phyloP scores from a whole-genome alignment of 2,797 vertebrate genomes.

The Rhadinocentrus ornatus region DNA sequence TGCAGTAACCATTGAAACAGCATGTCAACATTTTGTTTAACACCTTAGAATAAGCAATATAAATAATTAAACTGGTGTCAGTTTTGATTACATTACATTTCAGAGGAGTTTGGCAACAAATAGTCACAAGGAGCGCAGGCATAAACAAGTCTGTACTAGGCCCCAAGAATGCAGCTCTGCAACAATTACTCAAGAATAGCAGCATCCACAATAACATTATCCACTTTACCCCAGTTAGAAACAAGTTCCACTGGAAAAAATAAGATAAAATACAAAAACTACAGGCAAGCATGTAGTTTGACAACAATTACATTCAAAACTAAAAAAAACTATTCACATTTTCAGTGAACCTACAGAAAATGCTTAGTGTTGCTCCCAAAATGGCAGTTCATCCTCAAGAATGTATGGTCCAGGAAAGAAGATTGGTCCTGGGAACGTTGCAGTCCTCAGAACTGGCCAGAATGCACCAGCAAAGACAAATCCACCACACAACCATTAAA shows the following conservation, averaged over 20 bases:
- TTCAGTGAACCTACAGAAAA: no score
- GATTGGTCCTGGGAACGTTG: background rate
- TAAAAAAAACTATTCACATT: background rate
- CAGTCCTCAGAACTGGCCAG: background rate
- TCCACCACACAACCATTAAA: constrained; percentile 13
- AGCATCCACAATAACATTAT: constrained; percentile 14
- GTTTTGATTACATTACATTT: constrained; percentile 20
- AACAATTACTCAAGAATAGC: constrained; percentile 47
- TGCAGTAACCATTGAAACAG: constrained; percentile 17
- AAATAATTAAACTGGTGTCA: constrained; percentile 18
- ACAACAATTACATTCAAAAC: background rate
- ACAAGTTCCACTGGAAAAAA: constrained; percentile 6
- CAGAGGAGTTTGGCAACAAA: constrained; percentile 20
- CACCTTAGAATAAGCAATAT: constrained; percentile 16
- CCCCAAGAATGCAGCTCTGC: constrained; percentile 39
- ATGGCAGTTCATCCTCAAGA: background rate
- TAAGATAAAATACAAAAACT: background rate
- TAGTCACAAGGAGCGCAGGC: constrained; percentile 18
- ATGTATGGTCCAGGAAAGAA: background rate
- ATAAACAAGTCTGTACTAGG: constrained; percentile 44
- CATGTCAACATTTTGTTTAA: constrained; percentile 15
- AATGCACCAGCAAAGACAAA: background rate
- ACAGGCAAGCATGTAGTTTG: constrained; percentile 7
- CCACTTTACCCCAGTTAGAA: constrained; percentile 5
- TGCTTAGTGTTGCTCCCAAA: background rate